phyloP scores from a whole-genome alignment of 2,113 vertebrate genomes.

The Nerophis lumbriciformis region DNA sequence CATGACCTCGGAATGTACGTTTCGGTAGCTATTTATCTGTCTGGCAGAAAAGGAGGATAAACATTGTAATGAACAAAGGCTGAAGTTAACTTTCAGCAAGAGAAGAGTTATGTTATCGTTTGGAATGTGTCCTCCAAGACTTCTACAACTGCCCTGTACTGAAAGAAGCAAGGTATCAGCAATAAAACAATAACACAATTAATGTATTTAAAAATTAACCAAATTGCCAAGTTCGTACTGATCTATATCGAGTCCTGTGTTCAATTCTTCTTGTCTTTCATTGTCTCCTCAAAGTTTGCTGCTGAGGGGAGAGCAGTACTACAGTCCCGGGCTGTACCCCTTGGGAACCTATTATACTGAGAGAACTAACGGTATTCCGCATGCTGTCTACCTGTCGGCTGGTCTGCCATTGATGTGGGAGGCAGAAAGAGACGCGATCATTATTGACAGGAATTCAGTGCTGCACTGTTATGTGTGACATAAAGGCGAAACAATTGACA shows the following conservation, averaged over 20 bases:
- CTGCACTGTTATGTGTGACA: background rate
- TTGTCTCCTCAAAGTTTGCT: constrained; percentile 49
- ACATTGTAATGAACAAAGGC: constrained; percentile 23
- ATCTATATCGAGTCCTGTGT: constrained; percentile 35
- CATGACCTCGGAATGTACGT: constrained; percentile 13
- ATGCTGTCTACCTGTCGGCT: constrained; percentile 54
- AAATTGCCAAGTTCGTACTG: constrained; percentile 44
- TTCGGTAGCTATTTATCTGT: constrained; percentile 12
- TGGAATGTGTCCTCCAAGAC: constrained; percentile 18
- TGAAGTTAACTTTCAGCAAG: constrained; percentile 14
- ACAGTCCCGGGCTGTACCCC: constrained; percentile 44
- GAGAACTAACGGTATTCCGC: constrained; percentile 51
- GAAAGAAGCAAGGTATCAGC: constrained; percentile 34
- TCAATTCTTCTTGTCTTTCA: constrained; percentile 37
- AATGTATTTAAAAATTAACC: constrained; percentile 11
- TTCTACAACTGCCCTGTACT: constrained; percentile 26
- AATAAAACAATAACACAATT: background rate
- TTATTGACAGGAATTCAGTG: constrained; percentile 26
- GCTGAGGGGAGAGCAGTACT: constrained; percentile 39
- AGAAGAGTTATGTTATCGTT: constrained; percentile 26
- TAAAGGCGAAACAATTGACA: constrained; percentile 12
- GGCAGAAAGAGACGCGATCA: constrained; percentile 33
- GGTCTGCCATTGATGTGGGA: constrained; percentile 46
- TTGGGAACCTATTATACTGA: constrained; percentile 62
- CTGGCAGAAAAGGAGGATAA: constrained; percentile 18